phyloP scores from a whole-genome alignment of 2,797 vertebrate species.

The Pitangus sulphuratus region DNA sequence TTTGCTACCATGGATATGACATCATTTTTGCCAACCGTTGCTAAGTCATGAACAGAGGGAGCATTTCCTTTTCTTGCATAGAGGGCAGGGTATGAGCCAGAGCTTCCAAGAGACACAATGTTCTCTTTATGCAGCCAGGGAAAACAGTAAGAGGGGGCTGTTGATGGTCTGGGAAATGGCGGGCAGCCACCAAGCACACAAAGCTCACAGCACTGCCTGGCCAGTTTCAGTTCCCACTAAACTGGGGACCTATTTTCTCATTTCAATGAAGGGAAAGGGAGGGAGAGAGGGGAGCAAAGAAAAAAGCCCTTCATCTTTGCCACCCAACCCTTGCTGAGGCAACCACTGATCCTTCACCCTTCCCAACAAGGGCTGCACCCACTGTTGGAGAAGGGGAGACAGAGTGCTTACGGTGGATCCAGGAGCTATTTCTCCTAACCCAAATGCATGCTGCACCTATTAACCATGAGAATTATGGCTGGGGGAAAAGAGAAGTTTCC shows the following conservation, averaged over 20 bases:
- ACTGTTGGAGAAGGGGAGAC: not conserved
- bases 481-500: not conserved
- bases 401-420: not conserved
- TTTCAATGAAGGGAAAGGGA: constrained; percentile 31
- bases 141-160: constrained; percentile 20
- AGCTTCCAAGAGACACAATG: constrained; percentile 45
- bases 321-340: not conserved
- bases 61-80: constrained; percentile 57
- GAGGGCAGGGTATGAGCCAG: constrained; percentile 34
- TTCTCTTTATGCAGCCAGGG: constrained; percentile 52
- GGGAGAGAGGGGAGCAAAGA: not conserved
- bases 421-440: not conserved
- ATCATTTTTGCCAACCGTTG: constrained; percentile 64
- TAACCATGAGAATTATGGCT: not conserved
- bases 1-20: constrained; percentile 72
- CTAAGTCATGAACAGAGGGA: constrained; percentile 50
- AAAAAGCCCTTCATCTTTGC: not conserved
- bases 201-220: not conserved
- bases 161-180: constrained; percentile 54
- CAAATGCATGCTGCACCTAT: too few relatives aligned
- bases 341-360: not conserved
- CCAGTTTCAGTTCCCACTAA: constrained; percentile 11
- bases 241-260: constrained; percentile 44
- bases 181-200: constrained; percentile 26
- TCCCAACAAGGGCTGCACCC: not conserved